A percentile compares a stretch with the other conserved stretches of the same genome.
Evolutionary conservation across 2,888 invertebrate genomes (phyloP).

Genomic region (Drosophila tripunctata): DNA sequence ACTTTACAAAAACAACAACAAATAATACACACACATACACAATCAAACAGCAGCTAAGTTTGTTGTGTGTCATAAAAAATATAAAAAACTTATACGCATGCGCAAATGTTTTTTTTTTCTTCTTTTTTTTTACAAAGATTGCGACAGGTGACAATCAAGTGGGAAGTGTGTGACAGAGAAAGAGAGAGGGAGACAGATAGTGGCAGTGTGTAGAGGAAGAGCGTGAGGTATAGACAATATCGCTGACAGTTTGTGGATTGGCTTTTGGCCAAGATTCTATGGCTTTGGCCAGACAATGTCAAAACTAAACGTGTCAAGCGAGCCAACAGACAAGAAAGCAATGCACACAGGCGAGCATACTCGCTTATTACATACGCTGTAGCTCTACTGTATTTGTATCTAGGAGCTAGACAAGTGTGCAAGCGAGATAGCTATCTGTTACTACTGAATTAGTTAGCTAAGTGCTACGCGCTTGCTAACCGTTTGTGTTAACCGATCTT

Average conservation of each 20-base stretch:
- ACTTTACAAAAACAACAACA: constrained; percentile 30
- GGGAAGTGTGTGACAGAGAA: not conserved
- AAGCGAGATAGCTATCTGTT: no score
- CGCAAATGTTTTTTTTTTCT: constrained; percentile 49
- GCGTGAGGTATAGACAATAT: constrained; percentile 6
- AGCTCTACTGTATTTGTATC: no score
- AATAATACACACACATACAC: constrained; percentile 7
- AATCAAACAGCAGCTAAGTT: not conserved
- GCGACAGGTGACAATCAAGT: constrained; percentile 35
- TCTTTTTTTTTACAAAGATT: constrained; percentile 21
- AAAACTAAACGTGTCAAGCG: constrained; percentile 70
- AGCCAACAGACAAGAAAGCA: constrained; percentile 1
- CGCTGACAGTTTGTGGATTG: constrained; percentile 32
- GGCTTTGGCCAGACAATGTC: constrained; percentile 75
- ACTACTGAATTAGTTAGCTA: no score
- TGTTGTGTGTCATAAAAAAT: constrained; percentile 24
- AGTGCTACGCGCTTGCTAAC: no score
- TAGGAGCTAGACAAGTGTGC: no score
- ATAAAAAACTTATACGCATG: constrained; percentile 62
- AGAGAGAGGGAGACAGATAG: not conserved
- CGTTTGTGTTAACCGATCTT: no score
- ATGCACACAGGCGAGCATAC: not conserved
- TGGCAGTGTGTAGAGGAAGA: not conserved
- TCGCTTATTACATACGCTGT: not conserved
- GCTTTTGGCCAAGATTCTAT: constrained; percentile 66